A percentile compares a stretch with the other conserved stretches of the same genome.
phyloP scores from a whole-genome alignment of 1,140 invertebrate species.

The Trypoxylus dichotomus region DNA sequence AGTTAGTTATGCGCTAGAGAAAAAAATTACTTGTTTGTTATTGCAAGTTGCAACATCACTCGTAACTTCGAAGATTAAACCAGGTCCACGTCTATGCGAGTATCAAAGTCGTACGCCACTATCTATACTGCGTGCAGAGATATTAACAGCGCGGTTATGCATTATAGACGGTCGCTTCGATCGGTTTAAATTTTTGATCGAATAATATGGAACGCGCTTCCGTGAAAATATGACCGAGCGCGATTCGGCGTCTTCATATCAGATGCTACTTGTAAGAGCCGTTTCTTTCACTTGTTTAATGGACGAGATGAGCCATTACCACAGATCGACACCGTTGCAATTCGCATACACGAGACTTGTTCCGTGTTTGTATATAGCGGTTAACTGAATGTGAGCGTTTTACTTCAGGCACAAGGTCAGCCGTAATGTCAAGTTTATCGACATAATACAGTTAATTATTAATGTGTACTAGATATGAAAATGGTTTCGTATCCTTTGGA shows the following conservation, averaged over 20 bases:
- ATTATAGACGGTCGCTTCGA: not conserved
- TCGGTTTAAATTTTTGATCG: not conserved
- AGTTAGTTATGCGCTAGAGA: not conserved
- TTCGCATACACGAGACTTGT: not conserved
- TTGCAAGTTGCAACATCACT: not conserved
- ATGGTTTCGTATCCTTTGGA: not conserved
- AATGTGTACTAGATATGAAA: conserved; percentile 20
- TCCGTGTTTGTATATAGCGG: not conserved
- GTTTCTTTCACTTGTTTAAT: not conserved
- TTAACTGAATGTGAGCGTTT: conserved; percentile 17
- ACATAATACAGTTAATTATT: conserved; percentile 26
- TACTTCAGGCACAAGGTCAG: conserved; percentile 14
- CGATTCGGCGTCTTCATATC: not conserved
- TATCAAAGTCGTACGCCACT: not conserved
- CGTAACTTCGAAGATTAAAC: not conserved
- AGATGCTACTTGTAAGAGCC: not conserved
- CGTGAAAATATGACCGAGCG: not conserved
- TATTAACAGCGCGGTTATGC: not conserved
- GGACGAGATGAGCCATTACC: not conserved
- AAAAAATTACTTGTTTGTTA: not conserved
- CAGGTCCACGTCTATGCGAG: not conserved
- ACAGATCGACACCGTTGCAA: not conserved
- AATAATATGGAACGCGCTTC: not conserved
- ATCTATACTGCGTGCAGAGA: not conserved
- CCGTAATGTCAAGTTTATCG: conserved; percentile 19